phyloP scores from a whole-genome alignment of 2,797 vertebrate species.

The Capromys pilorides region DNA sequence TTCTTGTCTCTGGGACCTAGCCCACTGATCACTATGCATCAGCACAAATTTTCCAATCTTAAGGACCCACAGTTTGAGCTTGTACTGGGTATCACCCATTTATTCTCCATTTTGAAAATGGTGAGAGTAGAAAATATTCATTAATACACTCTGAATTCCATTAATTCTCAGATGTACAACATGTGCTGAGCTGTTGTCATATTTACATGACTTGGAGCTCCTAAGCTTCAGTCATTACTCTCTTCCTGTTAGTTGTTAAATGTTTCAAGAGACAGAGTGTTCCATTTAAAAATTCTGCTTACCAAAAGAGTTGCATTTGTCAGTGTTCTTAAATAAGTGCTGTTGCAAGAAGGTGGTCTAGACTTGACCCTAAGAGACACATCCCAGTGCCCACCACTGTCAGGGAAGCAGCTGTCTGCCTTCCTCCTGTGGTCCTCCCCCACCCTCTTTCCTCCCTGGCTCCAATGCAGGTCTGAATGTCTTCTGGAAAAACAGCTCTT shows the following conservation, averaged over 20 bases:
- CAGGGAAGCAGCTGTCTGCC: neutral
- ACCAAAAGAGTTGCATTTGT: neutral
- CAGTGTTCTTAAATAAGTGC: neutral
- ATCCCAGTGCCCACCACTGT: accelerated
- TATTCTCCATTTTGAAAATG: constrained; percentile 23
- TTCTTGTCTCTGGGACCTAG: neutral
- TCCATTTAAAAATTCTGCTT: neutral
- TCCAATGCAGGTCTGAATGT: neutral
- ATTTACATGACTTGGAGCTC: neutral
- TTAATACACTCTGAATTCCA: neutral
- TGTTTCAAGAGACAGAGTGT: neutral
- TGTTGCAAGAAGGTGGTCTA: neutral
- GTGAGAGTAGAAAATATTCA: neutral
- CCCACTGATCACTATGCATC: neutral
- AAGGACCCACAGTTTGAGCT: neutral
- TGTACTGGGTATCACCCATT: neutral
- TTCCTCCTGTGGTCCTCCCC: neutral
- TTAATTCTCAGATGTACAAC: neutral
- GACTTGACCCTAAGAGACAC: no score
- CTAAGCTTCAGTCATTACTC: neutral
- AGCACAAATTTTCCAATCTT: neutral
- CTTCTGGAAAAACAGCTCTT: neutral
- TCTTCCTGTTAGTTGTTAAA: neutral
- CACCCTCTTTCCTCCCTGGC: neutral
- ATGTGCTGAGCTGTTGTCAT: neutral